These are phyloP conservation scores for Perognathus longimembris DNA, from an alignment of 2,113 vertebrate species.

Conservation along the genomic window DNA sequence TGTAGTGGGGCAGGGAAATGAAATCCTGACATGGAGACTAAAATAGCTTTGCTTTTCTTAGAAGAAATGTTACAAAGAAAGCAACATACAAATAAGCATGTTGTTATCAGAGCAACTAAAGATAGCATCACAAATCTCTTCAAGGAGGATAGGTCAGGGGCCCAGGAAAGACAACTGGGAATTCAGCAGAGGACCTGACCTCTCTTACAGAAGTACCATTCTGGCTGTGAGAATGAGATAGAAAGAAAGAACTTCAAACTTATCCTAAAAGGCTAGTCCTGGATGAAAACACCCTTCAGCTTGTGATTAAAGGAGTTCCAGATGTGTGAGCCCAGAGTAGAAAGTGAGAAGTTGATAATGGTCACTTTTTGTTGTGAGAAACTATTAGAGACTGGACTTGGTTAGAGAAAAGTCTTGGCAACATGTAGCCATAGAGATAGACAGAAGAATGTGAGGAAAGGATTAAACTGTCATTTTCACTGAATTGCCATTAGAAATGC, in stretches of 20 bases:
- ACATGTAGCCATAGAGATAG: background rate
- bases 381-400: background rate
- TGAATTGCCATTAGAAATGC: conserved; percentile 20
- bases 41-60: background rate
- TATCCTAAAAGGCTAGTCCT: background rate
- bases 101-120: background rate
- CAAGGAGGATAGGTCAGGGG: background rate
- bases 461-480: background rate
- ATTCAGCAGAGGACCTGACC: background rate
- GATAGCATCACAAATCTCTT: background rate
- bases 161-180: background rate
- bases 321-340: background rate
- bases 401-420: background rate
- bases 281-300: background rate
- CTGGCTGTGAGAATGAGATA: background rate
- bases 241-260: background rate
- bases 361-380: background rate
- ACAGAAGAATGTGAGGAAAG: background rate
- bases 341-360: background rate
- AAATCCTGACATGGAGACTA: background rate
- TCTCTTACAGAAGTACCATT: background rate
- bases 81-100: background rate
- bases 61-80: background rate
- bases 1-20: background rate
- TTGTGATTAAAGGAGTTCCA: background rate